Base-by-base conservation (phyloP, 2,113 vertebrate genomes). In the Arvicanthis niloticus region DNA sequence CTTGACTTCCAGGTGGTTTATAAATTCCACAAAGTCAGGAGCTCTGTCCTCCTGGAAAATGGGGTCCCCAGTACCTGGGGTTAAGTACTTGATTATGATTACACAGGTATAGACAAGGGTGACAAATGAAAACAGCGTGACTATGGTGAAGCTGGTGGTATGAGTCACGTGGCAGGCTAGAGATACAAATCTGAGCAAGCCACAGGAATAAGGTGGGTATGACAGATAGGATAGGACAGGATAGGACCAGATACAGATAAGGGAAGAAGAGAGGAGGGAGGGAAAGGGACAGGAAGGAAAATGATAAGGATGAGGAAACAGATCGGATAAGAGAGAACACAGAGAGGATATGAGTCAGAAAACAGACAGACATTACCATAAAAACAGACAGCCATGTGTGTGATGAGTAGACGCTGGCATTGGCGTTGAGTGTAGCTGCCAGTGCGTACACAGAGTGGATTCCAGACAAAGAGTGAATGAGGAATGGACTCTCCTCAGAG, bases 31-130 rank as follows among this genome's bases (percentile, higher is more conserved):
- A 45, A 34, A 7, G 1, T 56, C 89, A 24, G 31, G 56, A 40
- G 48, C 22, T 65, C 26, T 7, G 7, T 7, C 37, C 12, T 60
- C 5, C 24, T 3, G 22, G 58, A 34, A 89, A 1, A 7, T 0
- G 0, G 29, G 13, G 5, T 21, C 73, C 0, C 56, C 21, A 2
- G 16, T 0, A 6, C 76, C 22, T 37, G 22, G 70, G 1, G 17
- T 10, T 37, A 15, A 19, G 42, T 48, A 5, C 42, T 58, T 67
- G 40, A 42, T 42, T 19, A 65, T 19, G 13, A 86, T 13, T 34
- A 31, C 9, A 5, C 17, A 19, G 5, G 10, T 48, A 7, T 3
- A 48, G 29, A 67, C 17, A 0, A 4, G 3, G 17, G 17, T 24
- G 19, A 7, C 16, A 70, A 22, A 22, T 51, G 5, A 22, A n/a